These are phyloP conservation scores for Spialia ferax DNA, from an alignment of 2,888 invertebrate genomes.

Conservation along the genomic window DNA sequence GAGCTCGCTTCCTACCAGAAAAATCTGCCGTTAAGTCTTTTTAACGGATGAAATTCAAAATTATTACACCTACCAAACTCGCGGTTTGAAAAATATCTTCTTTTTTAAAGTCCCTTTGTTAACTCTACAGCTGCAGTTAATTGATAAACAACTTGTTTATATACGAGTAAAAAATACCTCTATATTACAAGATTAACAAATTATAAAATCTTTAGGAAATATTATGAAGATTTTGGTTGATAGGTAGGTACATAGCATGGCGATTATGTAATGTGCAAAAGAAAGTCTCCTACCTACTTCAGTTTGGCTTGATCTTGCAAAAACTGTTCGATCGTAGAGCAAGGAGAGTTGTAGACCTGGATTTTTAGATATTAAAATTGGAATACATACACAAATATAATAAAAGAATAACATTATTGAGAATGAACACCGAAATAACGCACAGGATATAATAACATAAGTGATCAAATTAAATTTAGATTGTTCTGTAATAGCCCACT, in stretches of 20 bases:
- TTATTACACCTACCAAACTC: too few relatives aligned
- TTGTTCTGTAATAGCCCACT: neutral
- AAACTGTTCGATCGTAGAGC: conserved; percentile 60
- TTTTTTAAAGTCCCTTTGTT: too few relatives aligned
- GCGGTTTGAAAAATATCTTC: neutral
- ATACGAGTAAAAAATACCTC: too few relatives aligned
- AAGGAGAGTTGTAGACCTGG: conserved; percentile 48
- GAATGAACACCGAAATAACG: neutral
- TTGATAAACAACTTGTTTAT: conserved; percentile 3
- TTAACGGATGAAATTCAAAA: conserved; percentile 2
- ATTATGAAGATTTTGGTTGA: neutral
- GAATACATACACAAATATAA: conserved; percentile 33
- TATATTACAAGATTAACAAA: conserved; percentile 7
- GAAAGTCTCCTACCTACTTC: conserved; percentile 55
- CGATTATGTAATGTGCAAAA: conserved; percentile 50
- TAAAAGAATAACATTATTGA: conserved; percentile 20
- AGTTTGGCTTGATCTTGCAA: conserved; percentile 65
- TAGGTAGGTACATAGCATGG: conserved; percentile 11
- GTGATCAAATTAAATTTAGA: neutral
- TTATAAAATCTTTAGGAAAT: conserved; percentile 16
- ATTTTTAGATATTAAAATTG: conserved; percentile 44
- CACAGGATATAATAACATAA: neutral
- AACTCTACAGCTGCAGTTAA: neutral
- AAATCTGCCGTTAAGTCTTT: neutral
- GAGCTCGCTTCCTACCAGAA: neutral